These are phyloP conservation scores for Chironomus striatipennis DNA, from an alignment of 1,140 invertebrate species.

Conservation along the genomic window DNA sequence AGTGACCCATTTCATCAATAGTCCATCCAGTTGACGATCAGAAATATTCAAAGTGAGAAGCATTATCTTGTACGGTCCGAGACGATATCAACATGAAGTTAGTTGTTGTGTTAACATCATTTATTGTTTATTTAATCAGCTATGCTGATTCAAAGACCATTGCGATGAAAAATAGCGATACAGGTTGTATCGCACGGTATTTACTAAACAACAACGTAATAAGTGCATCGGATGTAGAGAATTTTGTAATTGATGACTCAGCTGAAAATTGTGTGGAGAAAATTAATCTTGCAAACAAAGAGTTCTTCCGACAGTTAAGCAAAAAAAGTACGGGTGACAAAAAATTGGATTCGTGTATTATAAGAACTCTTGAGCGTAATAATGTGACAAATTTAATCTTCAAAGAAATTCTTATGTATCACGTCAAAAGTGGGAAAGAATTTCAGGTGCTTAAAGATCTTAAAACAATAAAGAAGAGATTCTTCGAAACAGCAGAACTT, in stretches of 20 bases:
- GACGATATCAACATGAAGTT: neutral
- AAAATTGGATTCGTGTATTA: neutral
- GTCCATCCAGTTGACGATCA: neutral
- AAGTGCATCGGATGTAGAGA: neutral
- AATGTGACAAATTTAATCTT: slow-evolving; percentile 21
- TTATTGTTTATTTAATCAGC: neutral
- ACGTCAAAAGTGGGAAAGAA: neutral
- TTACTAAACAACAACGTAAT: neutral
- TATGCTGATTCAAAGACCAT: neutral
- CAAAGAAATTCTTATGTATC: slow-evolving; percentile 4
- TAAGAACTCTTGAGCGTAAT: neutral
- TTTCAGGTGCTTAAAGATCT: neutral
- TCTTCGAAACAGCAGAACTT: neutral
- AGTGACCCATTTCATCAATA: neutral
- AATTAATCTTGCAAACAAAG: neutral
- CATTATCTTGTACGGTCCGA: too few relatives aligned
- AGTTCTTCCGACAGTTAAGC: neutral
- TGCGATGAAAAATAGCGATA: neutral
- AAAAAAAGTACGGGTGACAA: neutral
- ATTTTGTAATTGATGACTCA: neutral
- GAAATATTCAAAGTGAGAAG: neutral
- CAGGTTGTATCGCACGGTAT: neutral
- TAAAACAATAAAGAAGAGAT: slow-evolving; percentile 5
- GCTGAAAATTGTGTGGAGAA: slow-evolving; percentile 10
- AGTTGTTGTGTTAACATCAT: neutral